A percentile compares a stretch with the other conserved stretches of the same genome.
These are phyloP conservation scores for Stigmatopora argus DNA, from an alignment of 2,113 vertebrate species.

Conservation along the genomic window DNA sequence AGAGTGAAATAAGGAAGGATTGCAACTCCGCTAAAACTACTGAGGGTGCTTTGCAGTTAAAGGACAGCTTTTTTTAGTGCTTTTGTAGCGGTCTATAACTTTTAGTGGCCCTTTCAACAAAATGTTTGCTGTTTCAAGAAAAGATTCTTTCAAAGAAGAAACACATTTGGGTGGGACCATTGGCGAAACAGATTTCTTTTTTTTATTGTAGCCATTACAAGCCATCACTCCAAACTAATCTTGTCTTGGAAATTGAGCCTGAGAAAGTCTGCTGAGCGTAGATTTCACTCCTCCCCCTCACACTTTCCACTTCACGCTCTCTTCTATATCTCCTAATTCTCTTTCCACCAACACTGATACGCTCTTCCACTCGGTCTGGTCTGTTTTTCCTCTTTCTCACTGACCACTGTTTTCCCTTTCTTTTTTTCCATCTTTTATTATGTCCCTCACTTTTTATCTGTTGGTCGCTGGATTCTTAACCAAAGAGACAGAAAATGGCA, in stretches of 20 bases:
- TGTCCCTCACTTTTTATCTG: constrained; percentile 1
- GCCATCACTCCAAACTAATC: constrained; percentile 67
- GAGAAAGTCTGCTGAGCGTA: constrained; percentile 61
- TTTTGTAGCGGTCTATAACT: constrained; percentile 35
- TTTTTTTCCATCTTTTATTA: constrained; percentile 8
- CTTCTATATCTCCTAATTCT: constrained; percentile 19
- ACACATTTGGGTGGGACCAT: constrained; percentile 7
- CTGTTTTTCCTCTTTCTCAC: constrained; percentile 41
- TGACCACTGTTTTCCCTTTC: constrained; percentile 30
- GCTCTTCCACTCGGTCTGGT: constrained; percentile 52
- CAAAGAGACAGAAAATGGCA: constrained; percentile 27
- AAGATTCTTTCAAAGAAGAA: constrained; percentile 35
- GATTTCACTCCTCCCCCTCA: constrained; percentile 40
- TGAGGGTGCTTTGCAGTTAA: constrained; percentile 24
- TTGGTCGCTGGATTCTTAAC: constrained; percentile 33
- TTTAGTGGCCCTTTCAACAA: neutral
- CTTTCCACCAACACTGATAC: constrained; percentile 33
- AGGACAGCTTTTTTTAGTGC: constrained; percentile 35
- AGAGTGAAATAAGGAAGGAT: constrained; percentile 22
- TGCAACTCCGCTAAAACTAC: constrained; percentile 20
- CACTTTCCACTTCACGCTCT: constrained; percentile 11
- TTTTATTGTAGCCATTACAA: constrained; percentile 55
- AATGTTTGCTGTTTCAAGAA: constrained; percentile 40
- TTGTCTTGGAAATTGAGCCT: constrained; percentile 67
- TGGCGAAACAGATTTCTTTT: constrained; percentile 29